Conservation (phyloP, 2,113 vertebrate species). For the Python bivittatus region DNA sequence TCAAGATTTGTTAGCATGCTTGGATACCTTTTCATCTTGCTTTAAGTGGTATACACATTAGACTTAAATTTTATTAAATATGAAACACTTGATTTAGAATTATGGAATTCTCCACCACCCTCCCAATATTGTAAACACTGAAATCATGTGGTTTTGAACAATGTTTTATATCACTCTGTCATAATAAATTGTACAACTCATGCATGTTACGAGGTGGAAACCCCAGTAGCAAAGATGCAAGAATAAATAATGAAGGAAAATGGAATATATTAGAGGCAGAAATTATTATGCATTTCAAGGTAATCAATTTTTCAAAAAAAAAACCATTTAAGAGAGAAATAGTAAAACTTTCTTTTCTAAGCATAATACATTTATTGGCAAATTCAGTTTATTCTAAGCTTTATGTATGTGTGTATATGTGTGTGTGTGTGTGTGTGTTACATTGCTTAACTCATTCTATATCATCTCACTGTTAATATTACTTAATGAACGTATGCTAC, state of each 20-base stretch:
- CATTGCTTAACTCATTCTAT: slow-evolving; percentile 59
- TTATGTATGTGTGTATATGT: no score
- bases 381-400: neutral
- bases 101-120: neutral
- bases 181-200: neutral
- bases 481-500: slow-evolving; percentile 87
- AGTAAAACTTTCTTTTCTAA: neutral
- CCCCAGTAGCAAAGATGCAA: neutral
- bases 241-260: neutral
- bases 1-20: neutral
- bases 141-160: neutral
- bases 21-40: neutral
- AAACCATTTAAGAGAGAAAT: neutral
- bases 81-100: neutral
- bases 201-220: neutral
- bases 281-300: neutral
- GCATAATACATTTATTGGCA: neutral
- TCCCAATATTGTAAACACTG: neutral
- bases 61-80: neutral
- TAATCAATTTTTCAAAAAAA: neutral
- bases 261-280: neutral
- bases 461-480: slow-evolving; percentile 91
- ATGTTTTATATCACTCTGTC: neutral
- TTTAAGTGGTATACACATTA: neutral
- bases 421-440: no score